A percentile compares a stretch with the other conserved stretches of the same genome.
These are phyloP conservation scores for Heliconius hewitsoni DNA, from an alignment of 1,140 invertebrate genomes.

Conservation along the genomic window DNA sequence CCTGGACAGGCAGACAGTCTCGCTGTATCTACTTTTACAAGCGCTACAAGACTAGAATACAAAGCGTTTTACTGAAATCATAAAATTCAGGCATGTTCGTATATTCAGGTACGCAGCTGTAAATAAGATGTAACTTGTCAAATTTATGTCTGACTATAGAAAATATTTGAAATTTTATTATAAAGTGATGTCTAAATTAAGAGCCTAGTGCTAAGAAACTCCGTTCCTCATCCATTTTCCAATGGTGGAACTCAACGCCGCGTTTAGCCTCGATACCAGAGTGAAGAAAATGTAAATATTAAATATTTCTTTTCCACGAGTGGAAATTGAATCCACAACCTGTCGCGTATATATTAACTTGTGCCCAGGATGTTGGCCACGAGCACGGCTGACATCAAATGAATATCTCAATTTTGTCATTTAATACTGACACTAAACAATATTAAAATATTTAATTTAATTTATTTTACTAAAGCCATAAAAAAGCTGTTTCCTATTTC, in stretches of 20 bases:
- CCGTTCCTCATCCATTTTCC: too few relatives aligned
- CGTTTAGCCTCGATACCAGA: too few relatives aligned
- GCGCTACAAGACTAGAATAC: slow-evolving; percentile 57
- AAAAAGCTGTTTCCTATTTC: slow-evolving; percentile 26
- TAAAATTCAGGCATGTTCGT: slow-evolving; percentile 65
- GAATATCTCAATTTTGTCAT: neutral
- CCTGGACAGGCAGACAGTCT: slow-evolving; percentile 60
- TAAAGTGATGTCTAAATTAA: neutral
- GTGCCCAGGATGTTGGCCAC: too few relatives aligned
- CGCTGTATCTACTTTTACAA: slow-evolving; percentile 57
- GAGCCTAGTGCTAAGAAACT: too few relatives aligned
- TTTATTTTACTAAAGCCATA: neutral
- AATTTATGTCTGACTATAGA: slow-evolving; percentile 22
- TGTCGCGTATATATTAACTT: too few relatives aligned
- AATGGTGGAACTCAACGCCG: too few relatives aligned
- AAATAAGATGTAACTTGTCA: slow-evolving; percentile 42
- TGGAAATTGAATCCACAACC: too few relatives aligned
- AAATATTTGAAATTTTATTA: neutral
- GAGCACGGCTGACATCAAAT: too few relatives aligned
- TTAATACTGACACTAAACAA: neutral
- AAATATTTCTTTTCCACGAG: too few relatives aligned
- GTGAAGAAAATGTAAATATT: too few relatives aligned
- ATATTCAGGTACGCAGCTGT: slow-evolving; percentile 42
- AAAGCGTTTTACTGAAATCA: slow-evolving; percentile 63
- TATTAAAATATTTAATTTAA: too few relatives aligned